phyloP scores from a whole-genome alignment of 2,888 invertebrate species.

The Alloplasta piceator region DNA sequence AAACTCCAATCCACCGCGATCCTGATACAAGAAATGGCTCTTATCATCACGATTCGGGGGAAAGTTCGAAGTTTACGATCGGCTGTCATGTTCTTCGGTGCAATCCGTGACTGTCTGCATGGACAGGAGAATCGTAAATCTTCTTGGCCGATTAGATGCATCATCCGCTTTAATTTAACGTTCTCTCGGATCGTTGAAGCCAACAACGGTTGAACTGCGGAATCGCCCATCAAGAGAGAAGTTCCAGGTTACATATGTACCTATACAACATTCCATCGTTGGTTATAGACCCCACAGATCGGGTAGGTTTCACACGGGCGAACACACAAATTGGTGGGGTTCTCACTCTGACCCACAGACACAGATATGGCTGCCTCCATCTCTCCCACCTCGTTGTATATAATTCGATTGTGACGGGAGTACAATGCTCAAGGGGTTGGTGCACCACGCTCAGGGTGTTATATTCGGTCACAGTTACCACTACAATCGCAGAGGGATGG shows the following conservation, averaged over 20 bases:
- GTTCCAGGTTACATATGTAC: slow-evolving; percentile 2
- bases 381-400: slow-evolving; percentile 52
- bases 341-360: slow-evolving; percentile 57
- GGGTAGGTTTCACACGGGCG: slow-evolving; percentile 50
- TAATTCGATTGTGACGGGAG: slow-evolving; percentile 71
- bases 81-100: neutral
- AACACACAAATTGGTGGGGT: slow-evolving; percentile 51
- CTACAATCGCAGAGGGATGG: neutral
- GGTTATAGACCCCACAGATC: slow-evolving; percentile 19
- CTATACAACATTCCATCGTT: neutral
- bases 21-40: neutral
- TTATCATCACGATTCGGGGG: neutral
- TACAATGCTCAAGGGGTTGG: slow-evolving; percentile 60
- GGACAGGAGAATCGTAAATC: slow-evolving; percentile 21
- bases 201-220: slow-evolving; percentile 28
- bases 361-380: slow-evolving; percentile 46
- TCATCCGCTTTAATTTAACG: slow-evolving; percentile 51
- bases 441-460: slow-evolving; percentile 27
- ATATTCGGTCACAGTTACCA: slow-evolving; percentile 43
- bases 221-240: slow-evolving; percentile 34
- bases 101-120: neutral
- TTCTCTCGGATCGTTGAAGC: slow-evolving; percentile 39
- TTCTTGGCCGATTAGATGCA: slow-evolving; percentile 41
- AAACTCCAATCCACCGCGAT: too few relatives aligned
- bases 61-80: neutral